Evolutionary conservation across 2,797 vertebrate genomes (phyloP).

Genomic region (Brachyrhaphis roseni): DNA sequence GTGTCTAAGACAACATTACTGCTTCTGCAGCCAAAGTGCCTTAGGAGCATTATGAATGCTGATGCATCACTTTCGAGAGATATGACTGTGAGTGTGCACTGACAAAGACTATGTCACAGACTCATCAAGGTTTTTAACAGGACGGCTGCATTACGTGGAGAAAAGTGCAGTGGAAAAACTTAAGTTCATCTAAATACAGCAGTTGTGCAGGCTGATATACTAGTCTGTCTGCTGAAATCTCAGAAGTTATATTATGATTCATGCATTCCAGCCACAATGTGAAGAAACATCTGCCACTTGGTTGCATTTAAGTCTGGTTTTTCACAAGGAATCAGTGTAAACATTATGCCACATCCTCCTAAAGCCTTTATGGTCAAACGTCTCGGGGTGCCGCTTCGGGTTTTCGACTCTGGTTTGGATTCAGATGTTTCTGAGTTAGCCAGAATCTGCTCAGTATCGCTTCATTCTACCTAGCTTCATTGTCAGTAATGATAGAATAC

Average conservation of each 20-base stretch:
- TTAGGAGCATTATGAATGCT: background rate
- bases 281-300: conserved; percentile 8
- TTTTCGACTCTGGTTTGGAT: background rate
- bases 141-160: background rate
- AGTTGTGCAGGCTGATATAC: background rate
- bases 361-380: background rate
- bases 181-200: background rate
- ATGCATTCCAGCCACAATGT: background rate
- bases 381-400: background rate
- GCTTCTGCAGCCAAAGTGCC: background rate
- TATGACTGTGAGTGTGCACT: background rate
- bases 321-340: background rate
- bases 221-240: conserved; percentile 6
- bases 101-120: background rate
- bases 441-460: background rate
- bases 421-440: background rate
- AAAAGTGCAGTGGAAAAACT: background rate
- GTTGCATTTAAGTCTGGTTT: background rate
- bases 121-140: background rate
- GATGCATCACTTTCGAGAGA: background rate
- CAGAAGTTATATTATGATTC: conserved; percentile 3
- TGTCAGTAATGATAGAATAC: background rate
- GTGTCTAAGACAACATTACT: background rate
- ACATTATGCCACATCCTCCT: conserved; percentile 1
- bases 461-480: background rate